phyloP scores from a whole-genome alignment of 2,113 vertebrate genomes.

The Mesoclemmys tuberculata region DNA sequence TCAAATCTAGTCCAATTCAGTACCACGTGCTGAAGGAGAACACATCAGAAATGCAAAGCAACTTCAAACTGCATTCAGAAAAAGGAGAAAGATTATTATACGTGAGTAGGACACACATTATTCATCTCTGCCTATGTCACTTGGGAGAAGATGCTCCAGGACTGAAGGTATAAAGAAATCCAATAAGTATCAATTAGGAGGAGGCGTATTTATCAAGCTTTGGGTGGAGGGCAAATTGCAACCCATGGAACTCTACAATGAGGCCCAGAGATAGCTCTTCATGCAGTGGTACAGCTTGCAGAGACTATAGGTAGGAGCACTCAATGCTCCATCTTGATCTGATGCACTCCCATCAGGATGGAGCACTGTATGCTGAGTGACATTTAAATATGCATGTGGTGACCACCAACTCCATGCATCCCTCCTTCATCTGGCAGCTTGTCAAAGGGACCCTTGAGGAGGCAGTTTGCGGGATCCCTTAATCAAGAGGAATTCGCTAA shows the following conservation, averaged over 20 bases:
- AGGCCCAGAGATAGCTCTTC: not conserved
- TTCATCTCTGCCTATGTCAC: not conserved
- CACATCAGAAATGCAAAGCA: not conserved
- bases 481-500: not conserved
- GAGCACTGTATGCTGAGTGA: not conserved
- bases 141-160: not conserved
- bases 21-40: not conserved
- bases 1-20: not conserved
- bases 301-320: not conserved
- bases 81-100: not conserved
- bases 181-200: accelerated
- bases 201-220: not conserved
- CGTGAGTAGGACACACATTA: not conserved
- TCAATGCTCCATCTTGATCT: not conserved
- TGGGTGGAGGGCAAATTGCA: not conserved
- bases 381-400: not conserved
- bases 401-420: not conserved
- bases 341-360: accelerated
- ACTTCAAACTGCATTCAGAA: not conserved
- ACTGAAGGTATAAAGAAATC: not conserved
- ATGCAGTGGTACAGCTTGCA: not conserved
- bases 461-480: not conserved
- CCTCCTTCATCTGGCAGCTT: not conserved
- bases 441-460: not conserved
- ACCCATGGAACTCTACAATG: accelerated